phyloP scores from a whole-genome alignment of 2,888 invertebrate species.

The Spodoptera littoralis region DNA sequence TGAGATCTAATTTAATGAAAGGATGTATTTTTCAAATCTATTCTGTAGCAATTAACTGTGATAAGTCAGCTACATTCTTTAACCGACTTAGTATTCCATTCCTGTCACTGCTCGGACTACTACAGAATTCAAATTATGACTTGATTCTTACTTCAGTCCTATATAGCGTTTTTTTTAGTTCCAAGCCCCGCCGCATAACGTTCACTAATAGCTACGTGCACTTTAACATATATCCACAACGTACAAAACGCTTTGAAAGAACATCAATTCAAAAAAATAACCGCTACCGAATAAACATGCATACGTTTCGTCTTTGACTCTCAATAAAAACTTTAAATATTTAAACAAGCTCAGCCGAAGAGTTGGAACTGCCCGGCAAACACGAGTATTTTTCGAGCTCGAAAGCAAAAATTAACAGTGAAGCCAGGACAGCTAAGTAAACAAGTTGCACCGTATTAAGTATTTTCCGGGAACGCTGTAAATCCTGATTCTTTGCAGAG shows the following conservation, averaged over 20 bases:
- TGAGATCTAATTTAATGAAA: no score
- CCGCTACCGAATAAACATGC: no score
- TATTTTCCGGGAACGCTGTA: conserved; percentile 59
- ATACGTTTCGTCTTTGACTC: no score
- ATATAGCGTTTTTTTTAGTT: not conserved
- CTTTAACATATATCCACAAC: no score
- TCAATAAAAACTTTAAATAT: conserved; percentile 14
- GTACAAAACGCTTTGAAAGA: no score
- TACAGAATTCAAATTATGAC: conserved; percentile 38
- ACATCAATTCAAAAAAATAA: no score
- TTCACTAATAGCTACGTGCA: no score
- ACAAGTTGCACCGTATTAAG: conserved; percentile 57
- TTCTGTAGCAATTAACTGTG: no score
- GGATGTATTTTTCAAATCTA: no score
- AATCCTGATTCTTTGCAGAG: conserved; percentile 70
- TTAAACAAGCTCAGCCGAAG: conserved; percentile 6
- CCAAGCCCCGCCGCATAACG: no score
- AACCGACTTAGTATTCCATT: conserved; percentile 36
- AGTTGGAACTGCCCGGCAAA: not conserved
- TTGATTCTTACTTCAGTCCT: conserved; percentile 10
- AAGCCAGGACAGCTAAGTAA: conserved; percentile 38
- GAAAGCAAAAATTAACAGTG: conserved; percentile 34
- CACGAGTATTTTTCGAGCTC: conserved; percentile 7
- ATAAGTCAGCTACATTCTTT: conserved; percentile 23
- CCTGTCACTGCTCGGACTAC: conserved; percentile 23